Base-by-base conservation (phyloP, 2,888 invertebrate species). In the Elmis aenea region DNA sequence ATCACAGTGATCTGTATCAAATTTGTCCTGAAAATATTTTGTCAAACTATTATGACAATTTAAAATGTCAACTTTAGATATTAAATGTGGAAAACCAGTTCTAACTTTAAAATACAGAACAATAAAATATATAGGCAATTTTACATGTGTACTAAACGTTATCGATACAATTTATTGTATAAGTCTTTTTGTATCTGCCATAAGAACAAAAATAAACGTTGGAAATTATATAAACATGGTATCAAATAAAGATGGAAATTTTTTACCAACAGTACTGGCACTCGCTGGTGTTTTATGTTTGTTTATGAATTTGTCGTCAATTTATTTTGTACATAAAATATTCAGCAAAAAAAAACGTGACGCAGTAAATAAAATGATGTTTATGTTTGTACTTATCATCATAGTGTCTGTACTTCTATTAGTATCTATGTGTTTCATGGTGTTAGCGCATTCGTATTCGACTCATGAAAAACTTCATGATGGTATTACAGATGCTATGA, bases 401-500 rank as follows among this genome's bases (percentile, higher is more conserved):
- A 11, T 53, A 1, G 32, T 42, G 18, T 36, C 53, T 26, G 35
- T 33, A 1, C 13, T 29, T 10, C 5, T 45, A n/a, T 11, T 45
- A n/a, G 18, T 18, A 2, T 10, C 37, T 30, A 26, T 61, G 10
- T 37, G 58, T 4, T 50, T 64, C 14, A 46, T 51, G 16, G 50
- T 58, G 4, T 38, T 64, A 21, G 33, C 42, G 3, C 62, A 66
- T 42, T 48, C 59, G 12, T 58, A 59, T 27, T 42, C 54, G n/a
- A 25, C 46, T 2, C 54, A 58, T 33, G 48, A 55, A 36, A 34
- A 46, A 5, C 38, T 64, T 2, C 60, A 64, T 56, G 72, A 75
- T 21, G 77, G 76, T 0, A 74, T 79, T 34, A 68, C 69, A 0
- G 72, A 72, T 46, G 76, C 77, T 0, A 77, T 80, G 74, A 61